Conservation (phyloP, 2,797 vertebrate species). For the Pogoniulus pusillus region DNA sequence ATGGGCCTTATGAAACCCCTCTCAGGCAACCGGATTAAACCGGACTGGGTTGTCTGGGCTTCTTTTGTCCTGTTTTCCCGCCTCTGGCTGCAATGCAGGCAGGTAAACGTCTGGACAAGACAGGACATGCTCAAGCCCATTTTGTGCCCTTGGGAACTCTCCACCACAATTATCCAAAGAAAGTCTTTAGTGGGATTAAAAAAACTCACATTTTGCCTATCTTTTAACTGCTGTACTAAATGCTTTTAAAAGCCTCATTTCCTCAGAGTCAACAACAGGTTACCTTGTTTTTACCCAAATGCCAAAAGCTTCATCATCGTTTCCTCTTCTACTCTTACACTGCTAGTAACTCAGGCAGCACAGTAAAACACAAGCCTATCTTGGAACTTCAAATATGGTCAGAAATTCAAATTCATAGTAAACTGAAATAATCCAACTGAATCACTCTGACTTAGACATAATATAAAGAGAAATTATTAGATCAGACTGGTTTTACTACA, state of each 20-base stretch:
- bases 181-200: slow-evolving; percentile 42
- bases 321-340: not conserved
- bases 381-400: not conserved
- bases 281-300: not conserved
- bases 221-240: not conserved
- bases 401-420: not conserved
- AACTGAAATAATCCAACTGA: not conserved
- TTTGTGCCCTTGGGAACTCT: no score
- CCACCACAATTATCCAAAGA: no score
- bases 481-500: not conserved
- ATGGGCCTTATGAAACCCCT: no score
- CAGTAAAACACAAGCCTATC: not conserved
- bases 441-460: not conserved
- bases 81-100: no score
- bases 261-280: slow-evolving; percentile 26
- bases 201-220: not conserved
- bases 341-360: not conserved
- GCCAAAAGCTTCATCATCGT: not conserved
- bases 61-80: no score
- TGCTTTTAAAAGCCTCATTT: not conserved
- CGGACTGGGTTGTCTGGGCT: no score
- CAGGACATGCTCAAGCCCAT: no score
- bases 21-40: no score
- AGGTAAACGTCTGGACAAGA: no score
- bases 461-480: not conserved